These are phyloP conservation scores for Danionella cerebrum DNA, from an alignment of 2,113 vertebrate genomes.

Conservation along the genomic window DNA sequence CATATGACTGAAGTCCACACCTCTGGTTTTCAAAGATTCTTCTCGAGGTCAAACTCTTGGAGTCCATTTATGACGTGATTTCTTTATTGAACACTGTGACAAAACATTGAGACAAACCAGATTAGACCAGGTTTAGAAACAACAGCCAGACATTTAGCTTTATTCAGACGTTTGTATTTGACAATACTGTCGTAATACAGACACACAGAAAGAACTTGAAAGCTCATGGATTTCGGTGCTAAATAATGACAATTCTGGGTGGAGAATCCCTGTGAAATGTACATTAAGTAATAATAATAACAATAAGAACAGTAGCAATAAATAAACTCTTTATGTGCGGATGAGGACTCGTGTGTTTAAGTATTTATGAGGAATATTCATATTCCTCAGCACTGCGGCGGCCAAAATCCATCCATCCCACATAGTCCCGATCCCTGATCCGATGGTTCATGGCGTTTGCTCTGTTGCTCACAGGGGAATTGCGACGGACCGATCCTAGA, in stretches of 20 bases:
- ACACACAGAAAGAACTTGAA: too few species aligned
- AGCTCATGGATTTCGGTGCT: too few species aligned
- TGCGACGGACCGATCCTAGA: constrained; percentile 74
- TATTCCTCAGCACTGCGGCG: constrained; percentile 93
- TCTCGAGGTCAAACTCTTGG: too few species aligned
- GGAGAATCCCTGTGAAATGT: constrained; percentile 80
- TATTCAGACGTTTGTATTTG: too few species aligned
- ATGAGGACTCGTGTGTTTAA: constrained; percentile 37
- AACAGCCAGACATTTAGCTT: constrained; percentile 48
- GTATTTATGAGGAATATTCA: constrained; percentile 77
- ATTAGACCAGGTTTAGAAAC: constrained; percentile 53
- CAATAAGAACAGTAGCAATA: constrained; percentile 50
- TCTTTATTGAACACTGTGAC: constrained; percentile 42
- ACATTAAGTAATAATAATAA: constrained; percentile 59
- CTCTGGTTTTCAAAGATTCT: too few species aligned
- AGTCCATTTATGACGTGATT: constrained; percentile 35
- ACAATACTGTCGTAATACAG: too few species aligned
- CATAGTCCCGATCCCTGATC: constrained; percentile 92
- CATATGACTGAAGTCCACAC: too few species aligned
- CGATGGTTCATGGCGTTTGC: constrained; percentile 74
- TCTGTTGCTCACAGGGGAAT: constrained; percentile 70
- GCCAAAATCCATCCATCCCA: constrained; percentile 98
- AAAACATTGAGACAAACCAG: constrained; percentile 19
- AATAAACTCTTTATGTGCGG: constrained; percentile 70
- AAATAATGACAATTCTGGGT: too few species aligned